Evolutionary conservation across 1,140 invertebrate species (phyloP).

Genomic region (Daktulosphaira vitifoliae): DNA sequence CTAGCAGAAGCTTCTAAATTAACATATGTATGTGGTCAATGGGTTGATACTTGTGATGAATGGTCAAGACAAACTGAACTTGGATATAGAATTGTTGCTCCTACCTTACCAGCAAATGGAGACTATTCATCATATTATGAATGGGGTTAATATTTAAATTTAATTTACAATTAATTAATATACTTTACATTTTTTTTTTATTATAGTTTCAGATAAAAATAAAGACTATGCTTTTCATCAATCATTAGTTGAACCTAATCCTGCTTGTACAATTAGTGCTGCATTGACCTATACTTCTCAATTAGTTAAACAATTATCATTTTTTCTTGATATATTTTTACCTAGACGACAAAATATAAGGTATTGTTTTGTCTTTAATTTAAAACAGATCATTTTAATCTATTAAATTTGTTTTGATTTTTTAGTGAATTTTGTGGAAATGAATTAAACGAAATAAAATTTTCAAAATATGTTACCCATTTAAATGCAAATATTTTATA

Average conservation of each 20-base stretch:
- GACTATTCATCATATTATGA: constrained; percentile 67
- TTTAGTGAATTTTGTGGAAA: constrained; percentile 65
- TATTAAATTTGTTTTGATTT: constrained; percentile 36
- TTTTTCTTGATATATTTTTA: constrained; percentile 64
- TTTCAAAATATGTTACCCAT: constrained; percentile 61
- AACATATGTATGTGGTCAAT: constrained; percentile 62
- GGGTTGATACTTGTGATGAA: constrained; percentile 60
- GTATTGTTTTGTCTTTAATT: constrained; percentile 44
- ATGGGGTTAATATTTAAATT: constrained; percentile 50
- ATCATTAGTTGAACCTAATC: constrained; percentile 51
- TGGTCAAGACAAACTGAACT: constrained; percentile 48
- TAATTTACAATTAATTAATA: neutral
- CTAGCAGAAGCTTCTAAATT: constrained; percentile 67
- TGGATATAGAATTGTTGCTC: constrained; percentile 63
- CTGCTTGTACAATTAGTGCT: constrained; percentile 63
- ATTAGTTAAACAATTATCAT: constrained; percentile 66
- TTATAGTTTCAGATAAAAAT: constrained; percentile 56
- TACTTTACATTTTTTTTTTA: constrained; percentile 17
- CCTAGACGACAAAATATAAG: constrained; percentile 67
- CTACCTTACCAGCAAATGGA: constrained; percentile 63
- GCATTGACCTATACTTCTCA: constrained; percentile 73
- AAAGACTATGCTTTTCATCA: constrained; percentile 50
- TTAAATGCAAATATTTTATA: constrained; percentile 75
- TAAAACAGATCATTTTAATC: too few relatives aligned
- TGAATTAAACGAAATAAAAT: constrained; percentile 61